Evolutionary conservation across 2,113 vertebrate species (phyloP), one percentile per base, ranked within the genome.

Genomic region (Pheucticus melanocephalus): DNA sequence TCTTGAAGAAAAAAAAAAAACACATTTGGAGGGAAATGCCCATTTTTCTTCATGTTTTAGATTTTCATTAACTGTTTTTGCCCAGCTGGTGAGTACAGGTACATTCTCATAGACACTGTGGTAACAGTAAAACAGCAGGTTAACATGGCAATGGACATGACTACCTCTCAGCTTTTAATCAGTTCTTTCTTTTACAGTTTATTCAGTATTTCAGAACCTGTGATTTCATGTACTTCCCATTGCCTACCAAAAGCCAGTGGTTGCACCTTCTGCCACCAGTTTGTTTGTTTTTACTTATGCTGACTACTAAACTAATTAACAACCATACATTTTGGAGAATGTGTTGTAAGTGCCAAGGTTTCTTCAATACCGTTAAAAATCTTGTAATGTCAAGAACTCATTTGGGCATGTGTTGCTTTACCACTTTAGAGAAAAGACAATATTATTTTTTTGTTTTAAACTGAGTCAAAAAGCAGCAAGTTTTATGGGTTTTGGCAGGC

Each of bases 351-450:
- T 65, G 51, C 80, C 66, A 93, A 82, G 33, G 37, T 80, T 88
- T 82, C 85, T 92, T 92, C 64, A 93, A 90, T 95, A 86, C 35
- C 5, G 14, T 94, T 91, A 50, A 71, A 68, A 88, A 54, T 39
- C 40, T 56, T 66, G 50, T 64, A 75, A 93, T 92, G 71, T 96
- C 68, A 86, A 93, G 88, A 84, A 53, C 64, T 66, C 40, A 75
- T 86, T 90, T 86, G 84, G 45, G 61, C 66, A 68, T 90, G 64
- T 72, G 50, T 66, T 92, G 11, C 83, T 84, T 94, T 80, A 92
- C 88, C 95, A 95, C 88, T 93, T 85, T 68, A 95, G 86, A 93
- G 82, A 82, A 95, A 93, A 86, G 75, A 71, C 69, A 95, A 94
- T 93, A 93, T 90, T 91, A 30, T 92, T 85, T 78, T 91, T 86